These are phyloP conservation scores for Sorex araneus DNA, from an alignment of 2,113 vertebrate genomes.

Conservation along the genomic window DNA sequence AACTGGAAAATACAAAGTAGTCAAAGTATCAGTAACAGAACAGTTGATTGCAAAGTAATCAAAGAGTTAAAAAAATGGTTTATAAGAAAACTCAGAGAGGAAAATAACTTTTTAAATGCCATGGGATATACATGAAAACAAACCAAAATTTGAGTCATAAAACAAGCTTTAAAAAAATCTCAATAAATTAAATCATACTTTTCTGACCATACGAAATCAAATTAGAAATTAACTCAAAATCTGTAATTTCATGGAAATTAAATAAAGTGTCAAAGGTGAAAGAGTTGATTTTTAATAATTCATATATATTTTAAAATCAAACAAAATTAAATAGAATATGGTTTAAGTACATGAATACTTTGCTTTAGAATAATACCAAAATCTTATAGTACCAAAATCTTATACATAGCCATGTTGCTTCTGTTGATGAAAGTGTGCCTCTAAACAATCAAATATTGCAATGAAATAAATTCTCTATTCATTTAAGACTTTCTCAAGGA, in stretches of 20 bases:
- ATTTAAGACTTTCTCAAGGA: slow-evolving; percentile 86
- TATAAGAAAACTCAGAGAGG: too few species aligned
- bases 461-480: slow-evolving; percentile 88
- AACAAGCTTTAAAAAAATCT: background rate
- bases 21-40: background rate
- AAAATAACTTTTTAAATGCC: too few species aligned
- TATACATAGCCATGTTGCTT: slow-evolving; percentile 93
- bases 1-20: background rate
- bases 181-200: background rate
- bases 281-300: slow-evolving; percentile 89
- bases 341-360: slow-evolving; percentile 97
- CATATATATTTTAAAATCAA: slow-evolving; percentile 95
- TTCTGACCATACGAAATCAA: background rate
- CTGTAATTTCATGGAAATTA: background rate
- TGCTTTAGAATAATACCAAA: slow-evolving; percentile 96
- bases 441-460: slow-evolving; percentile 90
- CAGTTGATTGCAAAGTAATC: background rate
- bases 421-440: slow-evolving; percentile 91
- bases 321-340: slow-evolving; percentile 99
- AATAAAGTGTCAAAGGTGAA: background rate
- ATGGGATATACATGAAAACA: too few species aligned
- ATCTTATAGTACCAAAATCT: slow-evolving; percentile 99
- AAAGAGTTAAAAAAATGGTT: too few species aligned
- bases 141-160: too few species aligned
- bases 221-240: background rate